A percentile compares a stretch with the other conserved stretches of the same genome.
Conservation (phyloP, 2,797 vertebrate species). For the Centroberyx gerrardi region DNA sequence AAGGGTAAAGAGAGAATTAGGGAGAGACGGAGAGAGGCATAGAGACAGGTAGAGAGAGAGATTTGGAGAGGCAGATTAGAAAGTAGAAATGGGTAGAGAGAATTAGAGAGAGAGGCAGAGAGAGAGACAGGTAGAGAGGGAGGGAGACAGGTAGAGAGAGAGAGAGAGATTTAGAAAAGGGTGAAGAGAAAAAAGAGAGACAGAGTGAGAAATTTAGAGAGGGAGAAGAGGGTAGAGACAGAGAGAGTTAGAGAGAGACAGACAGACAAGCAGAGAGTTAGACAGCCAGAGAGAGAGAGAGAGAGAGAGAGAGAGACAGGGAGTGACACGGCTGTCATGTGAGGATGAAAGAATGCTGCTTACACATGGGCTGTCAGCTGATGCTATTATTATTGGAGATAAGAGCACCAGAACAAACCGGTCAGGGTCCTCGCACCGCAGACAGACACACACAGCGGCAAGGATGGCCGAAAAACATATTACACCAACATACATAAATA, state of each 20-base stretch:
- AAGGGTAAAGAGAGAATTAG: not conserved
- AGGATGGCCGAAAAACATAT: constrained; percentile 33
- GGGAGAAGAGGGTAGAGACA: not conserved
- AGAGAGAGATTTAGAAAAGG: not conserved
- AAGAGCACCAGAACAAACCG: constrained; percentile 77
- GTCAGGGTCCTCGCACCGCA: constrained; percentile 52
- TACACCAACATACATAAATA: constrained; percentile 14
- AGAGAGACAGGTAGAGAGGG: not conserved
- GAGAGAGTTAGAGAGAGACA: constrained; percentile 41
- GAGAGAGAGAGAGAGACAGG: constrained; percentile 26
- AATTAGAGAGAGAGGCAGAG: not conserved
- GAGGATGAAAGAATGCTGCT: constrained; percentile 83
- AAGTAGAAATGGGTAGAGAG: not conserved
- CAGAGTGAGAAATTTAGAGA: not conserved
- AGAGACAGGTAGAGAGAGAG: not conserved
- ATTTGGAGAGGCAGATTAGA: too few species aligned
- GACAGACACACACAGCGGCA: constrained; percentile 23
- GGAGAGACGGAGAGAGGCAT: constrained; percentile 2
- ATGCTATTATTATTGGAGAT: constrained; percentile 82
- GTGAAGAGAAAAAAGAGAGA: not conserved
- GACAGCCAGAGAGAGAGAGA: constrained; percentile 29
- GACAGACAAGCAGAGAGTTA: constrained; percentile 37
- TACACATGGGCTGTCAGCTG: constrained; percentile 80
- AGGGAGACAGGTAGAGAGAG: not conserved
- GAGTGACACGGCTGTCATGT: constrained; percentile 78